Evolutionary conservation across 1,140 invertebrate species (phyloP), one percentile per base, ranked within the genome.

Genomic region (Watersipora subatra): DNA sequence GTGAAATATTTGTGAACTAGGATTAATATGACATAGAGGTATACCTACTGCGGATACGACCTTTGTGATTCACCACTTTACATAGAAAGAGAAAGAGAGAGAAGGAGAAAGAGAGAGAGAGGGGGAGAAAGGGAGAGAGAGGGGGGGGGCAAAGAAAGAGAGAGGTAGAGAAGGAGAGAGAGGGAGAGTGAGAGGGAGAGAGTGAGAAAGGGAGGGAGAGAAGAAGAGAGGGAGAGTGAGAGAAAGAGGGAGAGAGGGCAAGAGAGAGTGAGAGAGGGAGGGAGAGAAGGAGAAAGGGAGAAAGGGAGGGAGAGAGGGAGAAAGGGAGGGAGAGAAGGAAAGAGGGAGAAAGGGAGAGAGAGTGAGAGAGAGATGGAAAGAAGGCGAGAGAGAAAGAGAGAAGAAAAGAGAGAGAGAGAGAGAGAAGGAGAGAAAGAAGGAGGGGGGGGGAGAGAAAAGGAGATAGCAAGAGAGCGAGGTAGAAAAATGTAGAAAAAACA

Each of bases 161-260:
- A 68, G 59, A 29, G 22, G 19, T 15, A 58, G 20, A 27, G 57
- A 64, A 24, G n/a, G n/a, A n/a, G n/a, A n/a, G n/a, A n/a, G n/a
- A n/a, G n/a, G n/a, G n/a, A n/a, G n/a, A n/a, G n/a, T n/a, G n/a
- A n/a, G n/a, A n/a, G n/a, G n/a, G n/a, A n/a, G n/a, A n/a, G n/a
- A n/a, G n/a, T n/a, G n/a, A 65, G 55, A 58, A 46, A 56, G 28
- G 24, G 28, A 57, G 67, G 30, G 67, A 66, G 46, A 46, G 62
- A 55, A 58, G 27, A 62, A 17, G 58, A 61, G 67, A 69, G 66
- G 46, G 57, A 62, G 62, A 64, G 64, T 63, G 62, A 66, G 68
- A 63, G 63, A 62, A 63, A 72, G 26, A 67, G 65, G 63, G 46
- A 69, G 68, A n/a, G n/a, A n/a, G n/a, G n/a, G n/a, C n/a, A n/a